These are phyloP conservation scores for Cyclura pinguis DNA, from an alignment of 2,797 vertebrate species.

Conservation along the genomic window DNA sequence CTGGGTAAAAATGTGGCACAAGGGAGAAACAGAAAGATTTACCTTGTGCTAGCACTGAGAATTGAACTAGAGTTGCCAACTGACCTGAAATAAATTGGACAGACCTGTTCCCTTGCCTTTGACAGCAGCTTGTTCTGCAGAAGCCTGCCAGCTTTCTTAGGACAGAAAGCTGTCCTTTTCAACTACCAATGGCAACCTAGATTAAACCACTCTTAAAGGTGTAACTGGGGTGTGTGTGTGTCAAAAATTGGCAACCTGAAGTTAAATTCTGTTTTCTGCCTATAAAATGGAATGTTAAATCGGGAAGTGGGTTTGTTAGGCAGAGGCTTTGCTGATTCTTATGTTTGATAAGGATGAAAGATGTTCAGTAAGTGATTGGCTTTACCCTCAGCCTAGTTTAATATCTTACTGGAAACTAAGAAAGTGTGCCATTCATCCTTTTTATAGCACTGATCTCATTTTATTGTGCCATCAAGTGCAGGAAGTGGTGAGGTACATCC, in stretches of 20 bases:
- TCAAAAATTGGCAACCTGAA: not conserved
- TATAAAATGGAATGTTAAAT: not conserved
- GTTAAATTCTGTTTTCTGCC: not conserved
- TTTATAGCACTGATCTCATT: not conserved
- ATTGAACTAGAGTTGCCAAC: not conserved
- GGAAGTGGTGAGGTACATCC: not conserved
- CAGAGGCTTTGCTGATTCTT: not conserved
- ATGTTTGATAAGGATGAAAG: not conserved
- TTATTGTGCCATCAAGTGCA: not conserved
- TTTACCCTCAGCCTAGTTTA: not conserved
- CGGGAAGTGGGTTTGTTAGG: not conserved
- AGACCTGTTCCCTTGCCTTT: not conserved
- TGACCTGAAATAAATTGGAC: not conserved
- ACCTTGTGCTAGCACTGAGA: not conserved
- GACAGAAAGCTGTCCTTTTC: not conserved
- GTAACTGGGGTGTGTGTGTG: not conserved
- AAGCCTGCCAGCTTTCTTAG: not conserved
- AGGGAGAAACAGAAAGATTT: not conserved
- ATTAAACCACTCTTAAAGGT: not conserved
- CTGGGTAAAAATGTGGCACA: conserved; percentile 4
- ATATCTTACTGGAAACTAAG: not conserved
- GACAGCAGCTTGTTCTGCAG: not conserved
- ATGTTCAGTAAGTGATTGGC: not conserved
- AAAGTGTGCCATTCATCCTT: not conserved
- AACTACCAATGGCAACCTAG: not conserved